phyloP scores from a whole-genome alignment of 53 echinoderm and acorn worm genomes.

The Luidia sarsii region DNA sequence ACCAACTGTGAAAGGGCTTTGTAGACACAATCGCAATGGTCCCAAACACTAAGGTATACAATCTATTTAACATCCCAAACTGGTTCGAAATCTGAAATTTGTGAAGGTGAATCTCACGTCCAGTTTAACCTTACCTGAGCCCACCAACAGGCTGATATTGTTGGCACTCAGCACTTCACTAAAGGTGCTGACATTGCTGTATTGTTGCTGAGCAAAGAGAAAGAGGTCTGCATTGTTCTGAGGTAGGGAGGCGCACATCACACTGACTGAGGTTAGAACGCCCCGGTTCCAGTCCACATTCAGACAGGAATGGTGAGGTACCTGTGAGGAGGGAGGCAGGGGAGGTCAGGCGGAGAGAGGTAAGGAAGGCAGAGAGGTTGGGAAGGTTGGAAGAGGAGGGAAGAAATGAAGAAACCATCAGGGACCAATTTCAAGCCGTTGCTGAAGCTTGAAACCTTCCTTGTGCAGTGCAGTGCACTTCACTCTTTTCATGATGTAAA shows the following conservation, averaged over 20 bases:
- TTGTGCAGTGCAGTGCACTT: no score
- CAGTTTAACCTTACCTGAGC: slow-evolving; percentile 30
- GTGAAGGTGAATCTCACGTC: no score
- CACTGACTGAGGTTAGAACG: background rate
- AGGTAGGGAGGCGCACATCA: slow-evolving; percentile 29
- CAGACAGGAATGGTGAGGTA: slow-evolving; percentile 41
- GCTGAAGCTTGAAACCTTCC: background rate
- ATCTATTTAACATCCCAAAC: no score
- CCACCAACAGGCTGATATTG: slow-evolving; percentile 34
- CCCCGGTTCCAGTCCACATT: slow-evolving; percentile 21
- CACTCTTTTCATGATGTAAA: no score
- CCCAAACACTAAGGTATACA: no score
- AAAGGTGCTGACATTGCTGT: slow-evolving; percentile 51
- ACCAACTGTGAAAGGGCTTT: no score
- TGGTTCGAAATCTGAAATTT: no score
- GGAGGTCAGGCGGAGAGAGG: background rate
- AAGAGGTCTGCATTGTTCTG: slow-evolving; percentile 59
- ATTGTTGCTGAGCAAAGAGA: slow-evolving; percentile 39
- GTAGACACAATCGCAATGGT: no score
- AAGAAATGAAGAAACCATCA: background rate
- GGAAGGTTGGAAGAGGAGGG: background rate
- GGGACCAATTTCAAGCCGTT: no score
- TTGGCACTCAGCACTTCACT: slow-evolving; percentile 63
- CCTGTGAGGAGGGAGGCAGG: slow-evolving; percentile 19
- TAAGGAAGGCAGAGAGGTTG: background rate